Percentiles rank a stretch among this genome's conserved stretches.
Conservation (phyloP, 2,888 invertebrate species). For the Watsonalla binaria region DNA sequence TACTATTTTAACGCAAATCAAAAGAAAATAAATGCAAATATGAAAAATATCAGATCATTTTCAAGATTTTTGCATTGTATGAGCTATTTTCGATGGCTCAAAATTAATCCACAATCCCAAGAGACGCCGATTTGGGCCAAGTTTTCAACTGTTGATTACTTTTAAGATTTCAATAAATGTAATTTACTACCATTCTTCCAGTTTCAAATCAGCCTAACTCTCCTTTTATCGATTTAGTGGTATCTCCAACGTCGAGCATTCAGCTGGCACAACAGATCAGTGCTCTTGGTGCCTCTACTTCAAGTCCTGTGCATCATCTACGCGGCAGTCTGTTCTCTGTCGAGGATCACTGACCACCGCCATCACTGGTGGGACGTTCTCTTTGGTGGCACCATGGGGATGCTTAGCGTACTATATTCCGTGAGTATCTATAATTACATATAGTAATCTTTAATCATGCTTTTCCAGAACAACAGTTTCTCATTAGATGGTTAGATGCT, state of each 20-base stretch:
- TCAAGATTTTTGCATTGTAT: too few relatives aligned
- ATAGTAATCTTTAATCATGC: background rate
- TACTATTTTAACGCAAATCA: slow-evolving; percentile 16
- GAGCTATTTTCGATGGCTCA: too few relatives aligned
- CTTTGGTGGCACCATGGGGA: slow-evolving; percentile 80
- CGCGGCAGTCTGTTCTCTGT: slow-evolving; percentile 81
- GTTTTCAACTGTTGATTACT: too few relatives aligned
- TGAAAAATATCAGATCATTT: too few relatives aligned
- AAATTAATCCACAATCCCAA: too few relatives aligned
- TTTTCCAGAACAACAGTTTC: background rate
- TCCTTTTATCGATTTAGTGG: slow-evolving; percentile 69
- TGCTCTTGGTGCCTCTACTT: slow-evolving; percentile 79
- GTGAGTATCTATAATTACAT: slow-evolving; percentile 49
- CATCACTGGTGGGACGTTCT: slow-evolving; percentile 91
- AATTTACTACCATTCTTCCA: background rate
- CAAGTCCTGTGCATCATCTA: slow-evolving; percentile 81
- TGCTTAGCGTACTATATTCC: slow-evolving; percentile 77
- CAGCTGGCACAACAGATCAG: slow-evolving; percentile 67
- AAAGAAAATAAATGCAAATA: too few relatives aligned
- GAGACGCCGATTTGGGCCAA: too few relatives aligned
- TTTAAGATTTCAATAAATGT: too few relatives aligned
- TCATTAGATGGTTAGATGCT: too few relatives aligned
- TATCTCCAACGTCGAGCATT: slow-evolving; percentile 80
- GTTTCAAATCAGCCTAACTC: background rate
- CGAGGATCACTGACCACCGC: slow-evolving; percentile 83